A percentile compares a stretch with the other conserved stretches of the same genome.
Evolutionary conservation across 2,113 vertebrate genomes (phyloP).

Genomic region (Sardina pilchardus): DNA sequence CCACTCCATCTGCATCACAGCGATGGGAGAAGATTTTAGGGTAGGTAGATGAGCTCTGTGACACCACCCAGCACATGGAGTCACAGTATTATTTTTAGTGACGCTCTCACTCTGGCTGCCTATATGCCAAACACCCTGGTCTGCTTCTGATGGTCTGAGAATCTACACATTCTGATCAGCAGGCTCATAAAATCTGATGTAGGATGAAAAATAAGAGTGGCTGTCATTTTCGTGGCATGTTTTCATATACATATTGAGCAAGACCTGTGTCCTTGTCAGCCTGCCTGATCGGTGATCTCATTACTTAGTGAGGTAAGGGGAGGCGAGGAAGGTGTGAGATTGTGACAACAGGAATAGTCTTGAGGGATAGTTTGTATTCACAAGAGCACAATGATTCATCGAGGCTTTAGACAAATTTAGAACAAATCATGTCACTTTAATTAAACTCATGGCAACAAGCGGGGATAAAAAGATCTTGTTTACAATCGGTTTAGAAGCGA

Average conservation of each 20-base stretch:
- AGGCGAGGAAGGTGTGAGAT: conserved; percentile 11
- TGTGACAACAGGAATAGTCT: conserved; percentile 6
- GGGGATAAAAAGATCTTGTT: background rate
- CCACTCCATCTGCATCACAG: conserved; percentile 69
- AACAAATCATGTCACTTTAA: conserved; percentile 9
- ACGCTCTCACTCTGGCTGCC: background rate
- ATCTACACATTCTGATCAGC: background rate
- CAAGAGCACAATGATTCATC: conserved; percentile 3
- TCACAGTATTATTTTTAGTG: background rate
- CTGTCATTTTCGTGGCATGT: background rate
- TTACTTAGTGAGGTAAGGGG: background rate
- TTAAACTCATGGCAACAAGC: background rate
- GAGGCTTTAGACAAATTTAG: conserved; percentile 3
- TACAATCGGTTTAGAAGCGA: background rate
- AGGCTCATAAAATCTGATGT: conserved; percentile 1
- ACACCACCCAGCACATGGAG: conserved; percentile 7
- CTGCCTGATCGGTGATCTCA: background rate
- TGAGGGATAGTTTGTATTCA: background rate
- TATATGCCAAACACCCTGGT: background rate
- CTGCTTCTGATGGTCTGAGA: background rate
- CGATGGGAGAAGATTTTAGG: conserved; percentile 27
- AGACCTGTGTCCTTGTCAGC: background rate
- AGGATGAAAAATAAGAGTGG: background rate
- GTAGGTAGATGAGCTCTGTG: background rate
- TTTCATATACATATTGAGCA: background rate